Conservation (phyloP, 2,888 invertebrate genomes). For the Schizaphis graminum region DNA sequence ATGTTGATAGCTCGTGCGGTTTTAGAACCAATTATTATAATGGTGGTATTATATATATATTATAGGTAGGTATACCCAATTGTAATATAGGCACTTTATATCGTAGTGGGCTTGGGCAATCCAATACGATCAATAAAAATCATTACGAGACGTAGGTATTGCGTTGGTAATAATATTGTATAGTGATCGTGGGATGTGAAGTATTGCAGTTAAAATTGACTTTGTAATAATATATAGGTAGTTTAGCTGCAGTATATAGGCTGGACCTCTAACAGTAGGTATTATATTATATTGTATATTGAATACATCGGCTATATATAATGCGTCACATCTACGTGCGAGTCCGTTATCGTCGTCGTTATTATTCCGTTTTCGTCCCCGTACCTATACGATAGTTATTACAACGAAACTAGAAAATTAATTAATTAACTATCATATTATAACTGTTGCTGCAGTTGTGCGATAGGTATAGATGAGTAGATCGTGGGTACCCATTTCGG, state of each 20-base stretch:
- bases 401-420: neutral
- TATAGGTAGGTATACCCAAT: neutral
- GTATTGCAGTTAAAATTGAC: neutral
- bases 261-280: no score
- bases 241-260: neutral
- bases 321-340: no score
- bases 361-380: no score
- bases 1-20: constrained; percentile 3
- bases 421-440: neutral
- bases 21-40: constrained; percentile 6
- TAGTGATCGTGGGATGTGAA: neutral
- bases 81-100: neutral
- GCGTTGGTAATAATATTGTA: neutral
- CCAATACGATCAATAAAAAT: constrained; percentile 18
- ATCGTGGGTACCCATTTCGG: neutral
- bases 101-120: neutral
- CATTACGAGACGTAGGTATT: constrained; percentile 1
- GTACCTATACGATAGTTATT: neutral
- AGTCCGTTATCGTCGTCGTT: no score
- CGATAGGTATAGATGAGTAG: neutral
- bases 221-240: neutral
- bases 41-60: no score
- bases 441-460: neutral
- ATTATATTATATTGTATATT: neutral
- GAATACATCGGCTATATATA: no score